Percentiles rank a stretch among this genome's conserved stretches.
phyloP scores from a whole-genome alignment of 2,888 invertebrate species.

The Acrocera orbiculus region DNA sequence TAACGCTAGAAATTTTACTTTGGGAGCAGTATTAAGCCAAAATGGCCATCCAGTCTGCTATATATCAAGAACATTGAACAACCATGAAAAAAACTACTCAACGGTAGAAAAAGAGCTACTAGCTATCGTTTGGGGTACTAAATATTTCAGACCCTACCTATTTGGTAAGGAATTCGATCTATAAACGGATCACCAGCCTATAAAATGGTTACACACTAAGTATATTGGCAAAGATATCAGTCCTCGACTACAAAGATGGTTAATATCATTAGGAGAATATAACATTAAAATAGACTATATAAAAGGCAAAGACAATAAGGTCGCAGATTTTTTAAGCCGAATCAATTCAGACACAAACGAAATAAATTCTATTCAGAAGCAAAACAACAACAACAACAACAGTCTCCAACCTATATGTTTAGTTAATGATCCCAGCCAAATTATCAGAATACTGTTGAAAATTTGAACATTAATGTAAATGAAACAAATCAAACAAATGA shows the following conservation, averaged over 20 bases:
- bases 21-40: slow-evolving; percentile 2
- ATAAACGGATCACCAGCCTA: slow-evolving; percentile 1
- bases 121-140: slow-evolving; percentile 1
- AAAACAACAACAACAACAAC: no score
- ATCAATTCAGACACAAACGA: slow-evolving; percentile 2
- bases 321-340: slow-evolving; percentile 5
- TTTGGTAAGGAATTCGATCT: slow-evolving; percentile 3
- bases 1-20: background rate
- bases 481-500: background rate
- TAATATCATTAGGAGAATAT: background rate
- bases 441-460: no score
- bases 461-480: no score
- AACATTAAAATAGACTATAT: slow-evolving; percentile 2
- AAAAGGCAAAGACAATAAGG: slow-evolving; percentile 1
- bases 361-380: slow-evolving; percentile 1
- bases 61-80: slow-evolving; percentile 1
- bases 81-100: slow-evolving; percentile 2
- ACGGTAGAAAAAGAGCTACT: slow-evolving; percentile 2
- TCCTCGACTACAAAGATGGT: background rate
- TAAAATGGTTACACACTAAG: slow-evolving; percentile 1
- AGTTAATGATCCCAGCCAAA: no score
- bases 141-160: slow-evolving; percentile 2
- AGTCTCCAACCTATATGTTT: no score
- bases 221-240: slow-evolving; percentile 1
- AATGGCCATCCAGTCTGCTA: slow-evolving; percentile 1